Evolutionary conservation across 2,113 vertebrate species (phyloP), one percentile per base, ranked within the genome.

Genomic region (Genyomyrus donnyi): DNA sequence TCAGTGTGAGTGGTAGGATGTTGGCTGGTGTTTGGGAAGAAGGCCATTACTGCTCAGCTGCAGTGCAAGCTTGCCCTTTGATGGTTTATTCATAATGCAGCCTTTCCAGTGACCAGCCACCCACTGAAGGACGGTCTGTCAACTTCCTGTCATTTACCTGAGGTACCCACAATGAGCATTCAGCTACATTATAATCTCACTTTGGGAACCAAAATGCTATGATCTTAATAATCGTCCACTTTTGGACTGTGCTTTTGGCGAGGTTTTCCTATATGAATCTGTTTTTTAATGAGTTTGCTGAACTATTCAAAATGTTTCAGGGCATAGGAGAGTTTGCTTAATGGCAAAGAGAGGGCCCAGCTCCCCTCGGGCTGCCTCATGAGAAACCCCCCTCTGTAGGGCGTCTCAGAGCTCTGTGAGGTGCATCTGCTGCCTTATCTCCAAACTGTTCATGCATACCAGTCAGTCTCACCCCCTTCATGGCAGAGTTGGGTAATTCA

Each of bases 351-450:
- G 70, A 17, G 15, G 70, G 15, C 49, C 80, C 92, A 91, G 62
- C 62, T 90, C 91, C 21, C 27, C 24, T 49, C 45, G 58, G 45
- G 62, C 58, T 77, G 42, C 2, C 87, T 87, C 39, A 87, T 80
- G n/a, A 85, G 90, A 56, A 52, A 86, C n/a, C 56, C 39, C 39
- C 80, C 56, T 52, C 15, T 50, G 19, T 84, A 39, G 35, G 35
- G 70, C 0, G 5, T 77, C 70, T 42, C 27, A 39, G 62, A 77
- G 27, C 31, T 39, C 70, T 77, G 15, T 17, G 13, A 77, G 70
- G 8, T 31, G 31, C n/a, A 31, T 3, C 62, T 4, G 8, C 21
- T 46, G 3, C 31, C 85, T 48, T 24, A 9, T 46, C 80, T 11
- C 31, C 15, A 86, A 87, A 42, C 42, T 77, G 15, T 74, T 21